A percentile compares a stretch with the other conserved stretches of the same genome.
phyloP scores from a whole-genome alignment of 2,888 invertebrate genomes.

The Drosophila aldrichi region DNA sequence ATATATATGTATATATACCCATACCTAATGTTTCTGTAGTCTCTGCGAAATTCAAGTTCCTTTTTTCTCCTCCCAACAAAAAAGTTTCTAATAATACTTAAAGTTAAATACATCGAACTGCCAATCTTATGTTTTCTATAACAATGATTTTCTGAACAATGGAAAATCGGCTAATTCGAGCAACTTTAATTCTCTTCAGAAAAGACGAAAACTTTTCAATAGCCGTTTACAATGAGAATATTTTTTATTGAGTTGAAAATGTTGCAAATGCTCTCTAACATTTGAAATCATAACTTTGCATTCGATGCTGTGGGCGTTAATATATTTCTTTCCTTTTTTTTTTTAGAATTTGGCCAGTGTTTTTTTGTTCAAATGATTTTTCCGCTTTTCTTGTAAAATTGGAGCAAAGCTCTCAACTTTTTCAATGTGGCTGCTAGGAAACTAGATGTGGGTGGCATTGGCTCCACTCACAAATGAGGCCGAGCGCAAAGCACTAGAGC shows the following conservation, averaged over 20 bases:
- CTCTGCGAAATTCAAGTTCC: too few relatives aligned
- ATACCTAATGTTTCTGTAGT: too few relatives aligned
- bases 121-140: too few relatives aligned
- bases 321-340: background rate
- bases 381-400: conserved; percentile 53
- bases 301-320: conserved; percentile 20
- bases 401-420: conserved; percentile 70
- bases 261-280: conserved; percentile 21
- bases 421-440: conserved; percentile 22
- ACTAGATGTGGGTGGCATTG: conserved; percentile 26
- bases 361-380: conserved; percentile 45
- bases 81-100: background rate
- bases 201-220: conserved; percentile 15
- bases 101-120: too few relatives aligned
- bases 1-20: too few relatives aligned
- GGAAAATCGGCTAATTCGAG: too few relatives aligned
- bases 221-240: conserved; percentile 17
- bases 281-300: conserved; percentile 35
- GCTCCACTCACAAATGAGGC: conserved; percentile 17
- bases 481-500: conserved; percentile 25
- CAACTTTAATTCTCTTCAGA: background rate
- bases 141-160: too few relatives aligned
- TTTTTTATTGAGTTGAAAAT: conserved; percentile 13
- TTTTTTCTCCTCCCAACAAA: background rate
- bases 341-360: conserved; percentile 25